A percentile compares a stretch with the other conserved stretches of the same genome.
Evolutionary conservation across 2,113 vertebrate species (phyloP).

Genomic region (Lonchura striata): DNA sequence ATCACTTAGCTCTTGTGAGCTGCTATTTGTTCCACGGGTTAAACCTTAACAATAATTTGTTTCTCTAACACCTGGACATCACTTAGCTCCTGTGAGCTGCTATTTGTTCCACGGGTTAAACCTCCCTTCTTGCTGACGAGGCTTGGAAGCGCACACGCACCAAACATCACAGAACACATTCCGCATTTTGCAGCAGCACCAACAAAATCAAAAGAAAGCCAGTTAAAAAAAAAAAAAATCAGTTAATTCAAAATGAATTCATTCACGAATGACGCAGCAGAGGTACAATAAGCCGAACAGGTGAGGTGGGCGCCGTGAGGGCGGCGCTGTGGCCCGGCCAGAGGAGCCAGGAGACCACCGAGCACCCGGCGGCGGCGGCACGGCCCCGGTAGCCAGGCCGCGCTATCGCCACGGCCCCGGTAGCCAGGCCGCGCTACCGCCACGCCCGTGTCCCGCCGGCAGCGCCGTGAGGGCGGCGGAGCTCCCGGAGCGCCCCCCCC

Average conservation of each 20-base stretch:
- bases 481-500: neutral
- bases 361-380: neutral
- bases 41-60: neutral
- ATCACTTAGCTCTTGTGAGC: neutral
- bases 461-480: neutral
- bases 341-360: neutral
- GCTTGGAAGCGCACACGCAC: neutral
- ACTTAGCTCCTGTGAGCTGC: neutral
- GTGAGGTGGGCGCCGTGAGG: neutral
- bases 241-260: neutral
- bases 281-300: neutral
- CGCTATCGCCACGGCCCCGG: neutral
- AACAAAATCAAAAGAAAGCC: neutral
- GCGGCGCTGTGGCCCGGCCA: neutral
- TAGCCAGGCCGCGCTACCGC: neutral
- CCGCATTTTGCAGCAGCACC: neutral
- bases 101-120: neutral
- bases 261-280: neutral
- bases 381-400: neutral
- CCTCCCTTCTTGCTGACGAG: neutral
- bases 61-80: neutral
- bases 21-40: too few relatives aligned
- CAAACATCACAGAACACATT: neutral
- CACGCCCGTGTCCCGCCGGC: neutral
- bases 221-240: neutral